Evolutionary conservation across 1,140 invertebrate species (phyloP).

Genomic region (Vanessa atalanta): DNA sequence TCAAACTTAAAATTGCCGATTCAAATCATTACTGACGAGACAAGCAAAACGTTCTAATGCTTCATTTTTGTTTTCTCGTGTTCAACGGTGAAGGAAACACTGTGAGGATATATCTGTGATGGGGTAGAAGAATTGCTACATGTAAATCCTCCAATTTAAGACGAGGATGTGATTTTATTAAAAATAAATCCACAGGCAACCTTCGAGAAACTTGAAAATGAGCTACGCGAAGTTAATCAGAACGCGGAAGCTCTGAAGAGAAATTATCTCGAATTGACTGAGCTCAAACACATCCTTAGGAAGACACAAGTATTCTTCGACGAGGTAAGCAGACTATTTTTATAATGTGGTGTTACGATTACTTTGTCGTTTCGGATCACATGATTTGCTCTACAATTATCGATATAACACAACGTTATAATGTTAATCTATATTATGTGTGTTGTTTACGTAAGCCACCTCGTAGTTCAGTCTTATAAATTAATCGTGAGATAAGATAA

Average conservation of each 20-base stretch:
- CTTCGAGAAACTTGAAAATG: conserved; percentile 97
- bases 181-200: conserved; percentile 85
- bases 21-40: no score
- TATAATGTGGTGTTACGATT: neutral
- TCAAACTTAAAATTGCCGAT: no score
- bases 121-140: no score
- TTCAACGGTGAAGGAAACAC: no score
- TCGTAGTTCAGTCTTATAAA: conserved; percentile 43
- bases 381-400: conserved; percentile 44
- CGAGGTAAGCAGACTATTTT: conserved; percentile 87
- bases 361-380: conserved; percentile 32
- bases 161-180: neutral
- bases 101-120: no score
- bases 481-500: conserved; percentile 60
- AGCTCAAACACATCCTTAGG: conserved; percentile 96
- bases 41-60: no score
- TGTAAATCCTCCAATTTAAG: neutral
- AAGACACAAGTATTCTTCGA: conserved; percentile 99
- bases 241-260: conserved; percentile 98
- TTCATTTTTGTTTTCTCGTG: no score
- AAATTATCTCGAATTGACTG: conserved; percentile 97
- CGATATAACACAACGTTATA: conserved; percentile 31
- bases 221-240: conserved; percentile 97
- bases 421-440: conserved; percentile 45
- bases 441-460: conserved; percentile 43